A percentile compares a stretch with the other conserved stretches of the same genome.
These are phyloP conservation scores for Mastacembelus armatus DNA, from an alignment of 2,797 vertebrate genomes.

Conservation along the genomic window DNA sequence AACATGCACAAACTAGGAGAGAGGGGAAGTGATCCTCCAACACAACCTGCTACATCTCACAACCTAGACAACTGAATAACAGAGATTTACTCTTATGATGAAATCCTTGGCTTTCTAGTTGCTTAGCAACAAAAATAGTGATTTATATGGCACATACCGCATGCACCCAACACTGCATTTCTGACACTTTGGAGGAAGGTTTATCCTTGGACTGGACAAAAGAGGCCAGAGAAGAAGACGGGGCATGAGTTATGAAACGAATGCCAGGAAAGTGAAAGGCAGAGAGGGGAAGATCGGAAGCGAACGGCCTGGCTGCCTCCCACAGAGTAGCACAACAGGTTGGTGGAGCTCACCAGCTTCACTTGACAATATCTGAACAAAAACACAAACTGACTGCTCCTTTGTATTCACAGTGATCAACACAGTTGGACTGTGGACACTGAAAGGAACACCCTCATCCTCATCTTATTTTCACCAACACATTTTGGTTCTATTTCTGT, in stretches of 20 bases:
- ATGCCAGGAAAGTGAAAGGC: conserved; percentile 48
- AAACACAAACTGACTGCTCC: conserved; percentile 48
- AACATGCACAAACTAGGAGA: conserved; percentile 65
- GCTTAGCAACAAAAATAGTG: conserved; percentile 83
- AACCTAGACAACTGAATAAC: conserved; percentile 78
- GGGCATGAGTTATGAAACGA: conserved; percentile 43
- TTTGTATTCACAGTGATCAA: conserved; percentile 37
- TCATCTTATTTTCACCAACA: conserved; percentile 28
- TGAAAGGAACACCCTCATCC: conserved; percentile 30
- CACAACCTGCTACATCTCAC: conserved; percentile 75
- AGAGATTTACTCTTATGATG: conserved; percentile 78
- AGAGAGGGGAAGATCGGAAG: conserved; percentile 40
- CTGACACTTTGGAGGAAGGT: conserved; percentile 70
- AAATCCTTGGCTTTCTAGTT: conserved; percentile 83
- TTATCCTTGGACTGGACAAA: conserved; percentile 52
- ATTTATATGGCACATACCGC: conserved; percentile 76
- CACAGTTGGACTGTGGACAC: conserved; percentile 24
- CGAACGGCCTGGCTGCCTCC: conserved; percentile 63
- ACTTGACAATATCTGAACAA: conserved; percentile 39
- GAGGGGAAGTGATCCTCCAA: conserved; percentile 63
- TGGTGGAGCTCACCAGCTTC: conserved; percentile 64
- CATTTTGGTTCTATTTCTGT: conserved; percentile 16
- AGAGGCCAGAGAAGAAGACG: conserved; percentile 37
- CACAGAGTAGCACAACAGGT: conserved; percentile 73
- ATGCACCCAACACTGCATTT: conserved; percentile 77